Percentiles rank a stretch among this genome's conserved stretches.
Conservation (phyloP, 37 sponge, comb jelly and placozoan genomes). For the Hormiphora californensis region DNA sequence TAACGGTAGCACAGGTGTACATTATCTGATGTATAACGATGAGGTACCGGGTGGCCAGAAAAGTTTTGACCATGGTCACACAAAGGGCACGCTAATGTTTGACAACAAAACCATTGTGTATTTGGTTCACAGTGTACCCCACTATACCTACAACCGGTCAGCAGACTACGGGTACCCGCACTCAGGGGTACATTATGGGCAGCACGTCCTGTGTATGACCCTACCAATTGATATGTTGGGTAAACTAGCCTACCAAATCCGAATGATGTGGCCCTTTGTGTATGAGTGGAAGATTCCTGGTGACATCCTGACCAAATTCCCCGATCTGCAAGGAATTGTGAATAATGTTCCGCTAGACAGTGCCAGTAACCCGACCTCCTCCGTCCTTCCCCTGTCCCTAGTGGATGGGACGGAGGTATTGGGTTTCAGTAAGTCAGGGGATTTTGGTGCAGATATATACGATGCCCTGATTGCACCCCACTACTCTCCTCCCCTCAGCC, state of each 20-base stretch:
- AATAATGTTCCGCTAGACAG: not conserved
- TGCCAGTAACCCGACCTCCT: not conserved
- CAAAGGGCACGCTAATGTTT: constrained; percentile 37
- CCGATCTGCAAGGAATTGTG: not conserved
- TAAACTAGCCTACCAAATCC: not conserved
- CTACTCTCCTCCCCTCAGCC: constrained; percentile 23
- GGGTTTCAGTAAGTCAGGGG: constrained; percentile 17
- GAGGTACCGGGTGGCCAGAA: constrained; percentile 6
- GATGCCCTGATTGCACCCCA: not conserved
- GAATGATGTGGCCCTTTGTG: constrained; percentile 55
- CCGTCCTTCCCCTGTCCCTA: not conserved
- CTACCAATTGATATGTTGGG: not conserved
- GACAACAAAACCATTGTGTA: constrained; percentile 22
- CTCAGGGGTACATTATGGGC: constrained; percentile 37
- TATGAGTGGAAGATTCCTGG: constrained; percentile 8
- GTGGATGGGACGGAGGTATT: not conserved
- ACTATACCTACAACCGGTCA: constrained; percentile 27
- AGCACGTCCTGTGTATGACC: constrained; percentile 26
- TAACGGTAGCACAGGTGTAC: not conserved
- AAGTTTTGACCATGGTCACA: not conserved
- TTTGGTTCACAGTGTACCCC: not conserved
- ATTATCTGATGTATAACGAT: constrained; percentile 45
- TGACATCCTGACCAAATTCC: not conserved
- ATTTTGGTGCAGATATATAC: constrained; percentile 42
- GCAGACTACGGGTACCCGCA: constrained; percentile 24